Evolutionary conservation across 2,113 vertebrate genomes (phyloP).

Genomic region (Siniperca chuatsi): DNA sequence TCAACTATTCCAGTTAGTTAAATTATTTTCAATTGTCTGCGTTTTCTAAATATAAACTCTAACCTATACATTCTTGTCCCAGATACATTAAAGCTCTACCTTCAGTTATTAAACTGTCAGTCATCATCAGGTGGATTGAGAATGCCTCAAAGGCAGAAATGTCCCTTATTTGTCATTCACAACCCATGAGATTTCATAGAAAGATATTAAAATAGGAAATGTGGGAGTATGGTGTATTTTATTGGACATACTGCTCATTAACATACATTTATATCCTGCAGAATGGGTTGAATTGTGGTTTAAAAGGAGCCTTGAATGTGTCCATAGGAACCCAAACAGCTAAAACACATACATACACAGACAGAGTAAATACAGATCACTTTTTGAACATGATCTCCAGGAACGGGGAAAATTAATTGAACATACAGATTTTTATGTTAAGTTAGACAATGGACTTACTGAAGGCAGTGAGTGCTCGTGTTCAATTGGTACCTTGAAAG

Average conservation of each 20-base stretch:
- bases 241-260: constrained; percentile 10
- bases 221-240: constrained; percentile 9
- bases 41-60: constrained; percentile 46
- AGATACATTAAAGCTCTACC: constrained; percentile 19
- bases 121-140: constrained; percentile 33
- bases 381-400: not conserved
- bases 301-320: not conserved
- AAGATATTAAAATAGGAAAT: constrained; percentile 43
- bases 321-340: not conserved
- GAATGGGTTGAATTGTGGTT: not conserved
- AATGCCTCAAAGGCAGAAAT: constrained; percentile 48
- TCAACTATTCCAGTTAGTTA: not conserved
- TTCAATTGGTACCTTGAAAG: not conserved
- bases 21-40: not conserved
- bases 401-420: not conserved
- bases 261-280: not conserved
- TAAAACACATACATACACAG: not conserved
- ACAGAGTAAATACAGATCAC: not conserved
- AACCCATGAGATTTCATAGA: constrained; percentile 28
- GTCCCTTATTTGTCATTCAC: constrained; percentile 28
- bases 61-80: constrained; percentile 3
- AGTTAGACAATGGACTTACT: not conserved
- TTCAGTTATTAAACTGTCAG: constrained; percentile 25
- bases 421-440: not conserved
- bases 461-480: not conserved